phyloP scores from a whole-genome alignment of 2,888 invertebrate species.

The Sinotaia quadrata region DNA sequence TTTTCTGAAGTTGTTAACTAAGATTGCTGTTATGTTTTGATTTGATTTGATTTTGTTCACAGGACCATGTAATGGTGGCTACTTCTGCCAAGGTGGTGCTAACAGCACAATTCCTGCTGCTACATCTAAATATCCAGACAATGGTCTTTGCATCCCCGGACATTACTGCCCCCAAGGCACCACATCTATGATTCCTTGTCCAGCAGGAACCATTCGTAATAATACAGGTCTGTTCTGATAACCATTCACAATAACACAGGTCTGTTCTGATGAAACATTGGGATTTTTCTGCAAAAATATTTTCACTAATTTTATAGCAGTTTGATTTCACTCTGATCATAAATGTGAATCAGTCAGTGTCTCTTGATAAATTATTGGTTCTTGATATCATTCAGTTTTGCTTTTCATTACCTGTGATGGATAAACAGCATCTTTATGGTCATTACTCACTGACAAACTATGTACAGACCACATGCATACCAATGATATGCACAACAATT shows the following conservation, averaged over 20 bases:
- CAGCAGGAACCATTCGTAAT: slow-evolving; percentile 63
- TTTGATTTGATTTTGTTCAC: neutral
- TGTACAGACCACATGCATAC: too few species aligned
- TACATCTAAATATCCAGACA: slow-evolving; percentile 54
- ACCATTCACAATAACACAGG: neutral
- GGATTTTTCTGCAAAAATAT: neutral
- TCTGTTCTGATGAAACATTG: neutral
- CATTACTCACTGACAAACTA: too few species aligned
- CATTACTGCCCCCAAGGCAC: slow-evolving; percentile 68
- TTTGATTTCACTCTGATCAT: too few species aligned
- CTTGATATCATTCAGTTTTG: too few species aligned
- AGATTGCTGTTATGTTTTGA: neutral
- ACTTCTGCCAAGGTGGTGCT: slow-evolving; percentile 67
- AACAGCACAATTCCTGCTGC: slow-evolving; percentile 55
- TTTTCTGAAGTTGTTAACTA: too few species aligned
- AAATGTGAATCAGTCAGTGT: too few species aligned
- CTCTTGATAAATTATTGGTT: too few species aligned
- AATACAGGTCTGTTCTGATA: slow-evolving; percentile 51
- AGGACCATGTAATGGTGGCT: slow-evolving; percentile 67
- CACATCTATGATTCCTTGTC: slow-evolving; percentile 57
- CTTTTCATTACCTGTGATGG: too few species aligned
- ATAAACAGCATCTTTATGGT: too few species aligned
- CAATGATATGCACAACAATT: too few species aligned
- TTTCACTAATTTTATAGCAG: too few species aligned
- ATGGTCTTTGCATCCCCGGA: slow-evolving; percentile 64